Percentiles rank a stretch among this genome's conserved stretches.
Evolutionary conservation across 2,113 vertebrate species (phyloP).

Genomic region (Psittacara wagleri): DNA sequence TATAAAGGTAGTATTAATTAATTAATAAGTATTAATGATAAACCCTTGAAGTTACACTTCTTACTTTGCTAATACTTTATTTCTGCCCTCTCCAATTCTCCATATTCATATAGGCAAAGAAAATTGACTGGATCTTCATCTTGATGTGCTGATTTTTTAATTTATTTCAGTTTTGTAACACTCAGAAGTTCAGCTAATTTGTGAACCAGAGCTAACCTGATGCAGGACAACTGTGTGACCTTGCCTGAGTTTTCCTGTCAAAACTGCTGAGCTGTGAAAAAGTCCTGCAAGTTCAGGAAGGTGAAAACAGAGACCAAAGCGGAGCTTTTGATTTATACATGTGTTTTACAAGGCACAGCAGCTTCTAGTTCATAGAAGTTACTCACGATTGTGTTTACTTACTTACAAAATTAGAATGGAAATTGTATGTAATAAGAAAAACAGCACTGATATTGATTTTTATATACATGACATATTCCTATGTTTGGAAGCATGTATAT

Average conservation of each 20-base stretch:
- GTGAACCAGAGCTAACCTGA: neutral
- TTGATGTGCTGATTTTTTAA: neutral
- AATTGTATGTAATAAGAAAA: neutral
- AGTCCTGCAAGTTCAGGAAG: neutral
- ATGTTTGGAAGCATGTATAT: neutral
- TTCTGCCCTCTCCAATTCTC: neutral
- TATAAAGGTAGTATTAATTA: neutral
- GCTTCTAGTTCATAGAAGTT: neutral
- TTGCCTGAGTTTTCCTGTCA: neutral
- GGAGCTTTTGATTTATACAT: neutral
- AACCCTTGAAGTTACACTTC: neutral
- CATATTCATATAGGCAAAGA: neutral
- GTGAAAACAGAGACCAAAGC: neutral
- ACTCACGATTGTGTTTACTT: neutral
- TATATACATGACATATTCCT: neutral
- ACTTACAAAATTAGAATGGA: neutral
- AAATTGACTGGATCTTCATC: neutral
- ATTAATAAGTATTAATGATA: neutral
- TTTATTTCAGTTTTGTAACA: neutral
- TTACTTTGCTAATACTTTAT: neutral
- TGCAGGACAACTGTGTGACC: neutral
- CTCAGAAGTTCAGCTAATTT: neutral
- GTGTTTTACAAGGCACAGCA: neutral
- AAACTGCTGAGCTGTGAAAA: neutral
- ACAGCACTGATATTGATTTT: neutral